Evolutionary conservation across 1,140 invertebrate genomes (phyloP).

Genomic region (Eriosoma lanigerum): DNA sequence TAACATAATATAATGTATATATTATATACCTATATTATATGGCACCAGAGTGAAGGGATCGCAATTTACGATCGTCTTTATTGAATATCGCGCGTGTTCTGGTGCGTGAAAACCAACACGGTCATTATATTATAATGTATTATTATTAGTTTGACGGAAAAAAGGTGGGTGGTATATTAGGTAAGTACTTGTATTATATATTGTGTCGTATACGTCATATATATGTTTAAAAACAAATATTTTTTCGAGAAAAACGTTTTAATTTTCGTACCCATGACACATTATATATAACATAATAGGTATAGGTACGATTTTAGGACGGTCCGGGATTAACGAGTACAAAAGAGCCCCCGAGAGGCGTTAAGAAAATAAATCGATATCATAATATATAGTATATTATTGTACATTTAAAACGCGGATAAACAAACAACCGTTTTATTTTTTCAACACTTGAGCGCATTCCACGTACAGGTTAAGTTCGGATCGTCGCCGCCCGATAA

Average conservation of each 20-base stretch:
- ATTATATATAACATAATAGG: not conserved
- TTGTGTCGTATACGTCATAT: too few species aligned
- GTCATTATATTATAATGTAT: not conserved
- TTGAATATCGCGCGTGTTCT: slow-evolving; percentile 25
- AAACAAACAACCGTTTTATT: slow-evolving; percentile 22
- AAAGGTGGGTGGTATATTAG: not conserved
- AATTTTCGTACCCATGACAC: slow-evolving; percentile 1
- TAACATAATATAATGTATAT: too few species aligned
- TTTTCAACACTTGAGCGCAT: slow-evolving; percentile 18
- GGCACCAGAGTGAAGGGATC: not conserved
- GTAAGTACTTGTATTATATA: not conserved
- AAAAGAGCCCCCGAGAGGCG: slow-evolving; percentile 37
- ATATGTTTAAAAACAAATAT: not conserved
- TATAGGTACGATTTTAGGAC: not conserved
- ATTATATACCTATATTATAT: too few species aligned
- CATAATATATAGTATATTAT: not conserved
- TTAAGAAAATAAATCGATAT: slow-evolving; percentile 50
- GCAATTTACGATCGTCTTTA: slow-evolving; percentile 16
- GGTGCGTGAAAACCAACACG: slow-evolving; percentile 47
- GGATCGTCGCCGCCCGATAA: not conserved
- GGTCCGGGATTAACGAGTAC: slow-evolving; percentile 31
- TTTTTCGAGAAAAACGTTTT: not conserved
- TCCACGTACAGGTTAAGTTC: slow-evolving; percentile 1
- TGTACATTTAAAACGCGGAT: not conserved
- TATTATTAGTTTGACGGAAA: not conserved